A percentile compares a stretch with the other conserved stretches of the same genome.
Evolutionary conservation across 2,797 vertebrate genomes (phyloP).

Genomic region (Gallirallus australis): DNA sequence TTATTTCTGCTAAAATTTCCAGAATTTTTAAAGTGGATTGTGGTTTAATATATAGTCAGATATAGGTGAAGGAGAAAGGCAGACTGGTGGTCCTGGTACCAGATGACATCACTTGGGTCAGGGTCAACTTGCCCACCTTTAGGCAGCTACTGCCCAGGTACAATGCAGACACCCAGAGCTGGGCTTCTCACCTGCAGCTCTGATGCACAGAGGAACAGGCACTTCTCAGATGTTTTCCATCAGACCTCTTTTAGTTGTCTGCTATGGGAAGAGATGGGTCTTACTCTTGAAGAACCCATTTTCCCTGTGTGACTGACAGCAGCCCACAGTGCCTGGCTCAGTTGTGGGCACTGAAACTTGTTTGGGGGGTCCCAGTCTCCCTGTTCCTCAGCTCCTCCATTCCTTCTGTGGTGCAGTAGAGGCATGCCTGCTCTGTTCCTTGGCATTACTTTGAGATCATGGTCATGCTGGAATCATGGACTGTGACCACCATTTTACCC

Average conservation of each 20-base stretch:
- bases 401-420: not conserved
- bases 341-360: not conserved
- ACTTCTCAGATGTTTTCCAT: not conserved
- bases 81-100: not conserved
- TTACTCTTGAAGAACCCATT: not conserved
- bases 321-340: not conserved
- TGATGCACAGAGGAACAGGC: not conserved
- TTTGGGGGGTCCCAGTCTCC: not conserved
- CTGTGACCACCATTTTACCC: not conserved
- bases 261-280: not conserved
- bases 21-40: not conserved
- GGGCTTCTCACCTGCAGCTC: not conserved
- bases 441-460: not conserved
- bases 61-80: not conserved
- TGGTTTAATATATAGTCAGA: not conserved
- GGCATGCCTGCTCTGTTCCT: not conserved
- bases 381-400: not conserved
- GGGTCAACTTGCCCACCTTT: not conserved
- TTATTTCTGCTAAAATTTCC: not conserved
- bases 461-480: fast-evolving
- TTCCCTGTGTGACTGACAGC: not conserved
- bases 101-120: not conserved
- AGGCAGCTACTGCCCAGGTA: not conserved
- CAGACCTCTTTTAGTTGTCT: not conserved
- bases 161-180: not conserved